phyloP scores from a whole-genome alignment of 2,797 vertebrate genomes.

The Mycteria americana region DNA sequence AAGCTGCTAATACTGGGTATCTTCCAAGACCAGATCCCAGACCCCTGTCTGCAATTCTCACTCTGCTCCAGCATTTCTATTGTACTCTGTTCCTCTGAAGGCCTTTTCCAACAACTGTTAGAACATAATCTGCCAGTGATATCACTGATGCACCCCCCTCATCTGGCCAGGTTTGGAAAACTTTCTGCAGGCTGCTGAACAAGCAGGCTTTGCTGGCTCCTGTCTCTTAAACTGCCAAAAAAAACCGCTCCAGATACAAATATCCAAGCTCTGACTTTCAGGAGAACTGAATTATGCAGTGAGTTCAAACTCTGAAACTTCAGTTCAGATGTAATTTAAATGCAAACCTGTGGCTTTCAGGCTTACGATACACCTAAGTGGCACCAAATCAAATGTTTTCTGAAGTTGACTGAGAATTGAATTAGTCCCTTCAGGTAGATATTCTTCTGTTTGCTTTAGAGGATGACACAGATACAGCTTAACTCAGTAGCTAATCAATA shows the following conservation, averaged over 20 bases:
- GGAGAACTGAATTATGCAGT: not conserved
- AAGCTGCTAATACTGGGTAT: not conserved
- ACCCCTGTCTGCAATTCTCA: not conserved
- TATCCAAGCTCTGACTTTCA: not conserved
- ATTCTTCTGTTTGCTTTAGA: constrained; percentile 2
- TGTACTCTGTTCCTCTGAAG: not conserved
- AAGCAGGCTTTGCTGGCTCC: not conserved
- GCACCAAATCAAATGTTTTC: not conserved
- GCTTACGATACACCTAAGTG: not conserved
- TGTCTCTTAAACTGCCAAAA: not conserved
- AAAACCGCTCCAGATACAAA: not conserved
- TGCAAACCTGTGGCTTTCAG: not conserved
- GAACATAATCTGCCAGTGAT: not conserved
- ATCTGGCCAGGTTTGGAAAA: not conserved
- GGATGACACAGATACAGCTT: not conserved
- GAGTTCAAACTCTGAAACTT: not conserved
- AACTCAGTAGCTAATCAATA: constrained; percentile 41
- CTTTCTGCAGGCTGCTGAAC: not conserved
- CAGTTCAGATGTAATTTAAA: not conserved
- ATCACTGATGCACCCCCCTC: not conserved
- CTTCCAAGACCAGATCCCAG: not conserved
- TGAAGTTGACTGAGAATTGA: not conserved
- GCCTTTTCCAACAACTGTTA: not conserved
- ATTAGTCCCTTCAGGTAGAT: not conserved
- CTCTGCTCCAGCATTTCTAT: not conserved